Evolutionary conservation across 2,113 vertebrate genomes (phyloP), one percentile per base, ranked within the genome.

Genomic region (Agapornis roseicollis): DNA sequence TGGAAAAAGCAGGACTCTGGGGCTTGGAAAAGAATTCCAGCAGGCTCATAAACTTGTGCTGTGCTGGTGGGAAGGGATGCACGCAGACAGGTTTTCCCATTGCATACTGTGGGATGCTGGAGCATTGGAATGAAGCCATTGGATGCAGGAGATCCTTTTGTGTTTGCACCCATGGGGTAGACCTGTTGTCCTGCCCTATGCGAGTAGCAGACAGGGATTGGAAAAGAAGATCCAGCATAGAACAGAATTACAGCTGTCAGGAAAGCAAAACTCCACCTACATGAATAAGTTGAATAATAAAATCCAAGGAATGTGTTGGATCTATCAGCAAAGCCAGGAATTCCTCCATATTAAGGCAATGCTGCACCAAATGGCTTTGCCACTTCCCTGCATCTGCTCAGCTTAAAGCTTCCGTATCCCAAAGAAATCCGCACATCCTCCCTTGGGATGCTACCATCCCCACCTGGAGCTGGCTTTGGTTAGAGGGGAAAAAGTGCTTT

Each of bases 391-490:
- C 72, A 31, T 90, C 85, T 53, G 50, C 70, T 91, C 35, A 1
- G 60, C 61, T 68, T 68, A 65, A 81, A 74, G 56, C 55, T 82
- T 94, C 85, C 0, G 7, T 6, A 58, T n/a, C 85, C 93, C 53
- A 37, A 88, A 28, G 13, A 69, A 69, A 85, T 25, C 15, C 4
- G 0, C 6, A 69, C 66, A n/a, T 88, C 82, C 80, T n/a, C 17
- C 71, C 71, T 80, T 72, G 82, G 94, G 91, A 44, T 93, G 70
- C 79, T 55, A 85, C 92, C 95, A 90, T 44, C 83, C 69, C 87
- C 94, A 92, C 82, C 88, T 82, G 82, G 56, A 22, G 7, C 58
- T 6, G 63, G 16, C 20, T 55, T 31, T 29, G 6, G 28, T 77
- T 41, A 17, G 47, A 41, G 27, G 12, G 37, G 33, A 12, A 20